phyloP scores from a whole-genome alignment of 2,888 invertebrate species.

The Sphaerophoria taeniata region DNA sequence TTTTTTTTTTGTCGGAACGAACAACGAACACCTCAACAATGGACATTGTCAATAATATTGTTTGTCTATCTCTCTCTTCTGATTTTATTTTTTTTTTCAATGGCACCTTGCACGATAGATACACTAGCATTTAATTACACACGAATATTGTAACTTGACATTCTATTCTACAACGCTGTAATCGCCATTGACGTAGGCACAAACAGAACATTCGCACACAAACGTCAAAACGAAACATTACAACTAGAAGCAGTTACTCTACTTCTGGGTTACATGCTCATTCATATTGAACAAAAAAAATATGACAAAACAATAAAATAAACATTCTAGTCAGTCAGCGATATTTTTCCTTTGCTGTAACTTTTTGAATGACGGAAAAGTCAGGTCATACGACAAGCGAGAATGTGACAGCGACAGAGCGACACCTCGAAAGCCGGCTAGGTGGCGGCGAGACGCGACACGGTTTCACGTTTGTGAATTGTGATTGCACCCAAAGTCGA shows the following conservation, averaged over 20 bases:
- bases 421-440: slow-evolving; percentile 51
- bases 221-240: slow-evolving; percentile 47
- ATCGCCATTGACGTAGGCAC: slow-evolving; percentile 68
- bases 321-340: slow-evolving; percentile 46
- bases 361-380: slow-evolving; percentile 52
- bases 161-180: slow-evolving; percentile 48
- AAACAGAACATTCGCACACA: slow-evolving; percentile 27
- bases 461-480: slow-evolving; percentile 38
- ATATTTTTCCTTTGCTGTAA: neutral
- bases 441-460: slow-evolving; percentile 30
- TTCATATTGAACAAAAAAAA: slow-evolving; percentile 8
- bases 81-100: slow-evolving; percentile 40
- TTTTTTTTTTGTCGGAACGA: neutral
- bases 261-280: neutral
- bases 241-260: slow-evolving; percentile 27
- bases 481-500: slow-evolving; percentile 12
- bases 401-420: slow-evolving; percentile 30
- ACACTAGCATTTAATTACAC: slow-evolving; percentile 66
- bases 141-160: slow-evolving; percentile 67
- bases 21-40: slow-evolving; percentile 22
- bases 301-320: neutral
- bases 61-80: slow-evolving; percentile 25
- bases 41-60: slow-evolving; percentile 66
- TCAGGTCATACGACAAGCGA: slow-evolving; percentile 63
- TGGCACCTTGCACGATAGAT: slow-evolving; percentile 43